Evolutionary conservation across 2,113 vertebrate genomes (phyloP).

Genomic region (Blennius ocellaris): DNA sequence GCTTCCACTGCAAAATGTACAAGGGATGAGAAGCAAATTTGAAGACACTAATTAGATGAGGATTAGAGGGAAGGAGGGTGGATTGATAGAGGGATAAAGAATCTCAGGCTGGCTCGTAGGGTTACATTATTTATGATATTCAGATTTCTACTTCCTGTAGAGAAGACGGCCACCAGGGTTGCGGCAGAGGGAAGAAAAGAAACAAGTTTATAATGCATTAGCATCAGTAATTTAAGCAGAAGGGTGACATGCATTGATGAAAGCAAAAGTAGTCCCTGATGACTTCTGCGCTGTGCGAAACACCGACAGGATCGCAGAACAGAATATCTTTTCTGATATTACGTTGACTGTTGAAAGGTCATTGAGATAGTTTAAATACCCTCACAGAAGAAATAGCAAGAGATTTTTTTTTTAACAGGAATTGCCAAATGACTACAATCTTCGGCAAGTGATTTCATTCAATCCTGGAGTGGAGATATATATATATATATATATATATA

Average conservation of each 20-base stretch:
- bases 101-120: slow-evolving; percentile 51
- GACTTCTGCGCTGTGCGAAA: no score
- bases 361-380: no score
- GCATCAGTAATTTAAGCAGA: slow-evolving; percentile 65
- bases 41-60: slow-evolving; percentile 77
- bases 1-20: slow-evolving; percentile 52
- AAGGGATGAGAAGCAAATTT: slow-evolving; percentile 69
- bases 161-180: slow-evolving; percentile 47
- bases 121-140: slow-evolving; percentile 76
- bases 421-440: no score
- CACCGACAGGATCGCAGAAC: no score
- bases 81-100: slow-evolving; percentile 52
- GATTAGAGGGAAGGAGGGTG: slow-evolving; percentile 24
- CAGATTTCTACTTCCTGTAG: slow-evolving; percentile 38
- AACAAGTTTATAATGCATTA: slow-evolving; percentile 70
- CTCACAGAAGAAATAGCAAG: no score
- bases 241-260: slow-evolving; percentile 43
- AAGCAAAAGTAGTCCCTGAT: neutral
- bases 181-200: slow-evolving; percentile 34
- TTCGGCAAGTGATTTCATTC: no score
- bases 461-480: no score
- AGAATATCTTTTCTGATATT: no score
- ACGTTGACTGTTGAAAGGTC: no score
- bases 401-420: no score
- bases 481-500: no score